These are phyloP conservation scores for Prietella phreatophila DNA, from an alignment of 2,113 vertebrate genomes.

Conservation along the genomic window DNA sequence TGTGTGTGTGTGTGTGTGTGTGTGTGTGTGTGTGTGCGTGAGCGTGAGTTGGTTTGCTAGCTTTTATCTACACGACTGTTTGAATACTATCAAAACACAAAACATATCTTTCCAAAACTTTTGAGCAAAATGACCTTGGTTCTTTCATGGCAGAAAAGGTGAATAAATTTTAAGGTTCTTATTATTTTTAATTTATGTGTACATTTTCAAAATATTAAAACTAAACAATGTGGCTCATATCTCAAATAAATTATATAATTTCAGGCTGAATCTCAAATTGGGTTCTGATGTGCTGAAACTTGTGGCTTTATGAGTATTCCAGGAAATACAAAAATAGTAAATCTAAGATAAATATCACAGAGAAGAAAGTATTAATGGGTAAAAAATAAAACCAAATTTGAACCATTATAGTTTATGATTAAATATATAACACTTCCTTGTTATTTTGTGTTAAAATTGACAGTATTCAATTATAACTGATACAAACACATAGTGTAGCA, in stretches of 20 bases:
- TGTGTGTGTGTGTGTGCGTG: background rate
- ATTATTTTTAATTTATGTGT: background rate
- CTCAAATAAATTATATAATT: background rate
- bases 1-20: background rate
- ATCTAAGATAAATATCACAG: background rate
- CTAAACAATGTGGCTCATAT: background rate
- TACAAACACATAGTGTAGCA: background rate
- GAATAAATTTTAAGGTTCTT: background rate
- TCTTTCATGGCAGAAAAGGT: background rate
- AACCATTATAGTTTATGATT: background rate
- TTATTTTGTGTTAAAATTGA: background rate
- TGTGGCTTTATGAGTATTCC: background rate
- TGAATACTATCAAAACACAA: background rate
- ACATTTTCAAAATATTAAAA: background rate
- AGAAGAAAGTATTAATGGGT: background rate
- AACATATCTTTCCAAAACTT: background rate
- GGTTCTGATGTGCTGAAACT: background rate
- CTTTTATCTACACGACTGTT: background rate
- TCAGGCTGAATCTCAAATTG: background rate
- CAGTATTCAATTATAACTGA: background rate
- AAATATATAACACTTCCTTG: background rate
- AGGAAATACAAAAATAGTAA: background rate
- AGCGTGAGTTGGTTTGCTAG: background rate
- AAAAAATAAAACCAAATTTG: background rate
- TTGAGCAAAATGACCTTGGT: background rate